Evolutionary conservation across 2,797 vertebrate genomes (phyloP).

Genomic region (Trematomus bernacchii): DNA sequence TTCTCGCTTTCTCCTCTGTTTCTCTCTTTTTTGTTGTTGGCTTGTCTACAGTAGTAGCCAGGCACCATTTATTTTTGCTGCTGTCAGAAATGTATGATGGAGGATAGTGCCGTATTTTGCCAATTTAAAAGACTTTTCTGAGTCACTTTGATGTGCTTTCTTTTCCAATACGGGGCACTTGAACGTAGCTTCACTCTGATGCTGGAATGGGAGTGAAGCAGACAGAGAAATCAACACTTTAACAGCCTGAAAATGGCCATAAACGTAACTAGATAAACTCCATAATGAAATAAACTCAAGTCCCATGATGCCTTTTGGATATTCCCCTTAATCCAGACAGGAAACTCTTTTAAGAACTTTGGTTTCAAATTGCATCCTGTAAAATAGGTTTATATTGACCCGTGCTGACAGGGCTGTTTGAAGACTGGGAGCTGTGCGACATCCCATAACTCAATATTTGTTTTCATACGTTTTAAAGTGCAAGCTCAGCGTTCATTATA

Average conservation of each 20-base stretch:
- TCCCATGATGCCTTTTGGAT: constrained; percentile 7
- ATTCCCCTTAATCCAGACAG: constrained; percentile 26
- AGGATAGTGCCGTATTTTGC: constrained; percentile 30
- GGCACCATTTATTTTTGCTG: constrained; percentile 91
- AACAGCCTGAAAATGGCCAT: background rate
- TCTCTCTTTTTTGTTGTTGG: constrained; percentile 40
- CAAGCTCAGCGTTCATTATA: constrained; percentile 54
- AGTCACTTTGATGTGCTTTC: constrained; percentile 33
- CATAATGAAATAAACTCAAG: background rate
- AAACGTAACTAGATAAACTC: constrained; percentile 43
- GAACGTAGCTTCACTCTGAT: constrained; percentile 27
- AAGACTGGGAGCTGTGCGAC: constrained; percentile 1
- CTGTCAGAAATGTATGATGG: constrained; percentile 88
- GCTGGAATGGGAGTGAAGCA: constrained; percentile 30
- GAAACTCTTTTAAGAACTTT: constrained; percentile 57
- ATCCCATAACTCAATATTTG: constrained; percentile 21
- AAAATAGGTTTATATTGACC: constrained; percentile 68
- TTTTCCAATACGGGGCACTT: background rate
- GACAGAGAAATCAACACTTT: constrained; percentile 27
- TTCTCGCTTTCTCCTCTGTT: constrained; percentile 60
- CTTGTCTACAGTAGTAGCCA: constrained; percentile 76
- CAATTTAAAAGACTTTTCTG: constrained; percentile 41
- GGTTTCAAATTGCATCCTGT: constrained; percentile 21
- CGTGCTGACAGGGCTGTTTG: constrained; percentile 51
- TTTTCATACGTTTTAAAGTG: constrained; percentile 43